A percentile compares a stretch with the other conserved stretches of the same genome.
Evolutionary conservation across 2,113 vertebrate species (phyloP).

Genomic region (Tachuris rubrigastra): DNA sequence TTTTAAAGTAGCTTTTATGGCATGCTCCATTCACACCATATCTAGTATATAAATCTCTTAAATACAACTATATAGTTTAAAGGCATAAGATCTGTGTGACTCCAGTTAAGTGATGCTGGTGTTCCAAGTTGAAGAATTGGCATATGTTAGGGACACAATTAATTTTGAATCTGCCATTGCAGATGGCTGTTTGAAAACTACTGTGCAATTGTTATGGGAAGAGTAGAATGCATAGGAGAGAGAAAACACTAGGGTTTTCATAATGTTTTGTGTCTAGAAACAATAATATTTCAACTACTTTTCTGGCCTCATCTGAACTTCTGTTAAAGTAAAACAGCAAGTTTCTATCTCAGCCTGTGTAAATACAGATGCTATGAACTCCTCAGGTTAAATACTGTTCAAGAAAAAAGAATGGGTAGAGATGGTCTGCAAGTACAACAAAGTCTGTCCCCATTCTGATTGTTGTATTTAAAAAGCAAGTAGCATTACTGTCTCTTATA

Average conservation of each 20-base stretch:
- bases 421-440: background rate
- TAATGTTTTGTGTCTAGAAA: background rate
- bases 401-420: background rate
- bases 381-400: background rate
- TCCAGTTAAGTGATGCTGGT: background rate
- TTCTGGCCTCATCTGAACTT: background rate
- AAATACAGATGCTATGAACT: background rate
- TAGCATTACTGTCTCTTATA: background rate
- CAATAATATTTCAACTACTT: background rate
- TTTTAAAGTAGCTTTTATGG: background rate
- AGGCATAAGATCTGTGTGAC: background rate
- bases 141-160: background rate
- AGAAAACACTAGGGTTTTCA: background rate
- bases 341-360: accelerated
- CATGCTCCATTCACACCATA: background rate
- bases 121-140: background rate
- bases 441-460: background rate
- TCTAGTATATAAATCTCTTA: background rate
- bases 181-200: background rate
- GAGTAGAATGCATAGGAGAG: background rate
- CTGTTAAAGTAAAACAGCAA: background rate
- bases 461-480: background rate
- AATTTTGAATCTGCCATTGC: background rate
- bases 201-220: background rate
- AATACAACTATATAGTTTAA: background rate